Base-by-base conservation (phyloP, 1,140 invertebrate species). In the Aphidius gifuensis region DNA sequence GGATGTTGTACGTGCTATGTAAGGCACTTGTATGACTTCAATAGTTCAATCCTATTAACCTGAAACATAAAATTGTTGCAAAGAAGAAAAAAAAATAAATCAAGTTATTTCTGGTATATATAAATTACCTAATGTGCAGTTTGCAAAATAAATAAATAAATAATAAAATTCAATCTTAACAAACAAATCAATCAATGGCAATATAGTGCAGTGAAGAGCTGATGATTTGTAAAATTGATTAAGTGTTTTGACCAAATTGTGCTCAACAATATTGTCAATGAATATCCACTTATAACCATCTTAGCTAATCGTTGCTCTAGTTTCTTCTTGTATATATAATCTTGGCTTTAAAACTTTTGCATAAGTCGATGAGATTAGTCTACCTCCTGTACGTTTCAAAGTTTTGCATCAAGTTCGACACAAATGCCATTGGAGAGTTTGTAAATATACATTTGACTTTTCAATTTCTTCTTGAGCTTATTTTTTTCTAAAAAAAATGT, bases 291-390 rank as follows among this genome's bases (percentile, higher is more conserved):
- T 55, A 61, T 47, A 57, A 32, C 49, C 61, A 66, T 59, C 60
- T 57, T 51, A 40, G 47, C 62, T 66, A 66, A 66, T 66, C 65
- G 62, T 55, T 64, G 60, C 40, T 64, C 64, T 58, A 66, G 62
- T 59, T 64, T 61, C 65, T 61, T 54, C 50, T 60, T 64, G 65
- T 64, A 64, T 66, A 62, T 59, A 64, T 66, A 66, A 62, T 60
- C 60, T 66, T 57, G 57, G 62, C 59, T 61, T 61, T 57, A 54
- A 58, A 62, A 62, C 61, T 62, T 32, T 32, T 32, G 61, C 48
- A 56, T 58, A 62, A 62, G 61, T 62, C 61, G 61, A 45, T 57
- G 54, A 56, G 54, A 56, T 57, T 58, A 57, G 45, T 44, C 43
- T 43, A 43, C 46, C 53, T 55, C n/a, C 23, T n/a, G 53, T n/a